Base-by-base conservation (phyloP, 1,140 invertebrate genomes). In the Eumaeus atala region DNA sequence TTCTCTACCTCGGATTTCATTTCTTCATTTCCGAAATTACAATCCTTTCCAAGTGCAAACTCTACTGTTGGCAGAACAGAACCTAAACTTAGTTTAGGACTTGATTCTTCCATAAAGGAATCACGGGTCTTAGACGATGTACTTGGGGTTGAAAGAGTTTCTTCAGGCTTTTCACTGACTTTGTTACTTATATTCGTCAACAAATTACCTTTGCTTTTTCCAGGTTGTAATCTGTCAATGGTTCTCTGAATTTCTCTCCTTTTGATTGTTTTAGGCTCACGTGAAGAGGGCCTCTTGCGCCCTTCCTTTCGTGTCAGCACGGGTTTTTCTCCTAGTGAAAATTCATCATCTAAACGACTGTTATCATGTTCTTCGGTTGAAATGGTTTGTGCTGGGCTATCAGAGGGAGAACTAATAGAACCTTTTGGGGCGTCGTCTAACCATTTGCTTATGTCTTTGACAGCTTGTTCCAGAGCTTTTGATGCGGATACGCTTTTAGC, bases 361-460 rank as follows among this genome's bases (percentile, higher is more conserved):
- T 67, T 89, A 54, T 89, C 66, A 69, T 80, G 66, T 64, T 89
- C 58, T 67, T 78, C 63, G 35, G 74, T 77, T 34, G 77, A 78
- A 21, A 81, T 72, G 7, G 82, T 77, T 52, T 80, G 74, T 4
- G 80, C 66, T 6, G 84, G 72, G 18, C 78, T 80, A 14, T 80
- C 64, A 44, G 89, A 89, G 6, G 93, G 93, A 0, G 94, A 95
- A 77, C 92, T 93, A 62, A 91, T 91, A 67, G 92, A 90, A 50
- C 92, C 90, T 58, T 91, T 91, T 0, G 95, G 94, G 3, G 94
- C 92, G 63, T 95, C 94, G 72, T 95, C 94, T 42, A 96, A 80
- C 94, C 94, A 95, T 71, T 95, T 95, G 69, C 94, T 95, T 17
- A 96, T 95, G 74, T 96, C 95, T 90, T 95, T 95, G 4, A 95